These are phyloP conservation scores for Esperia sulphurella DNA, from an alignment of 2,888 invertebrate species.

Conservation along the genomic window DNA sequence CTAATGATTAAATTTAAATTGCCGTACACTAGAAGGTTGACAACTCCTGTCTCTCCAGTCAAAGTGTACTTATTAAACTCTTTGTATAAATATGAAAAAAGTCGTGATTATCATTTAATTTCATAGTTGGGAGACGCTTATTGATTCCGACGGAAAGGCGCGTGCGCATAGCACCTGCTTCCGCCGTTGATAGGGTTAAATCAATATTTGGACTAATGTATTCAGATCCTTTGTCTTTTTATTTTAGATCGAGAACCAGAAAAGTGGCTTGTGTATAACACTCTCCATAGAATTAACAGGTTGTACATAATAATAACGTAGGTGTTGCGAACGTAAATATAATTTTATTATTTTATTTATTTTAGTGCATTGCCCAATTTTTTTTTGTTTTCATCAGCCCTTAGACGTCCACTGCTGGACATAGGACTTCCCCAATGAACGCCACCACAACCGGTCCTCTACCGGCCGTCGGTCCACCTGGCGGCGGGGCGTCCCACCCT, in stretches of 20 bases:
- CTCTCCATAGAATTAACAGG: no score
- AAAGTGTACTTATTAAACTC: constrained; percentile 66
- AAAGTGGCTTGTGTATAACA: constrained; percentile 8
- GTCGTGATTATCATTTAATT: constrained; percentile 78
- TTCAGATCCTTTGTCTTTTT: constrained; percentile 62
- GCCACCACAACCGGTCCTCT: no score
- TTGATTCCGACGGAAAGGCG: constrained; percentile 59
- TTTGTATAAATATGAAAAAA: constrained; percentile 71
- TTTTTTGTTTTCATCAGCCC: no score
- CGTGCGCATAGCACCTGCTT: constrained; percentile 74
- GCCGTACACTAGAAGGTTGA: constrained; percentile 35
- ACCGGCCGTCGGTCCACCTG: no score
- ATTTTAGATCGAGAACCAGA: constrained; percentile 24
- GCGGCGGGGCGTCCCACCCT: no score
- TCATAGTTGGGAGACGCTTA: constrained; percentile 73
- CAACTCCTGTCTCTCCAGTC: constrained; percentile 35
- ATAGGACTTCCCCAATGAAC: no score
- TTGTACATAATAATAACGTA: no score
- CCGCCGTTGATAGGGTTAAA: constrained; percentile 76
- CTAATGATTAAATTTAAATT: constrained; percentile 8
- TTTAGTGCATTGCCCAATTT: no score
- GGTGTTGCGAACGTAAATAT: no score
- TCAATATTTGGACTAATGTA: constrained; percentile 76
- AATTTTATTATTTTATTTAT: no score
- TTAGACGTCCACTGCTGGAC: no score